Evolutionary conservation across 2,888 invertebrate genomes (phyloP), one percentile per base, ranked within the genome.

Genomic region (Eilema griseolum): DNA sequence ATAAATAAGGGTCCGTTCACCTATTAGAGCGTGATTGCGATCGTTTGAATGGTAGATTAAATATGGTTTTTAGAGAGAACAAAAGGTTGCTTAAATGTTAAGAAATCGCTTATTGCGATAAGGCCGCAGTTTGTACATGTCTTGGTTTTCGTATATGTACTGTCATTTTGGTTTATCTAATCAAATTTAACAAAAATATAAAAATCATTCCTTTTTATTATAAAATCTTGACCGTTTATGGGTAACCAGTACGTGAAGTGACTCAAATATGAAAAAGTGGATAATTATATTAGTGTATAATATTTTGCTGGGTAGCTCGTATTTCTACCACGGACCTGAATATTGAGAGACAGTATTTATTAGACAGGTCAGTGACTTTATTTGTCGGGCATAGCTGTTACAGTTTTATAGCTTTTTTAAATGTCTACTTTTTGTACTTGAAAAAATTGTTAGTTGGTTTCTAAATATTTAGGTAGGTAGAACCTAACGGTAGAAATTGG

Each of bases 341-440:
- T 66, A 23, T 2, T 0, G 33, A 24, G 14, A 57, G 23, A 57
- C 57, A 24, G 56, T 56, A 33, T 23, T 28, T 56, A 33, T 57
- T 20, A 10, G 23, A 33, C 23, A 66, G 66, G 57, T 66, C 66
- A 57, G 20, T 66, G 66, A 66, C 66, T 62, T 31, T 20, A 57
- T 31, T 12, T 57, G 33, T 66, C 57, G 10, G n/a, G 66, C 52
- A 24, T 26, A 62, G 24, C 10, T 24, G 41, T 20, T 62, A 26
- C 26, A 41, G 24, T 62, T 62, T 41, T 41, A 62, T 62, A 26
- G 41, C 8, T 37, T 41, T 62, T 24, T 41, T 24, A 37, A 24
- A 61, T 14, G 37, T 24, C 2, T 24, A 20, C n/a, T 23, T 41
- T 62, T 41, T 24, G 14, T 37, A 14, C n/a, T 1, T 41, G 1